Conservation (phyloP, 2,888 invertebrate species). For the Rhabditoides inermis region DNA sequence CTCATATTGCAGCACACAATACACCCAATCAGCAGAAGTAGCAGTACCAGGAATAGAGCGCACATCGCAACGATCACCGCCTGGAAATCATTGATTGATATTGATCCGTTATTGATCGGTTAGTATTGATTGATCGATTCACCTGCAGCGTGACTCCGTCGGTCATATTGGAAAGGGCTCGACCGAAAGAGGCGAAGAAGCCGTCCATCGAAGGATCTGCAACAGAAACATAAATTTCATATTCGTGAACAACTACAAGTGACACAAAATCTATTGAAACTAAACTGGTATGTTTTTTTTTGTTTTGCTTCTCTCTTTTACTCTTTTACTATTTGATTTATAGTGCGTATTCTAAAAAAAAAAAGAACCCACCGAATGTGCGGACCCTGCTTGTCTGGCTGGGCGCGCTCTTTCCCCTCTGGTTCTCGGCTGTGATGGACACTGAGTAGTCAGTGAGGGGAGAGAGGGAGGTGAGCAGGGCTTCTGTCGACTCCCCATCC, state of each 20-base stretch:
- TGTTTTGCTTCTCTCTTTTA: too few relatives aligned
- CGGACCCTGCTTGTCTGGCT: constrained; percentile 24
- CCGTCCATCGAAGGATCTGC: too few relatives aligned
- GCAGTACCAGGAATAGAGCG: constrained; percentile 9
- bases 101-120: too few relatives aligned
- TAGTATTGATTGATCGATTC: too few relatives aligned
- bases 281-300: too few relatives aligned
- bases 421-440: constrained; percentile 32
- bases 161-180: background rate
- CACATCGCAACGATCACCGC: constrained; percentile 2
- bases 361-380: constrained; percentile 30
- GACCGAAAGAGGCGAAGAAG: background rate
- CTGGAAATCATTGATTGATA: too few relatives aligned
- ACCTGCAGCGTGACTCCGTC: background rate
- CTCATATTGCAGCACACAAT: constrained; percentile 25
- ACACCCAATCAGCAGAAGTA: constrained; percentile 19
- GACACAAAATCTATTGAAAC: background rate
- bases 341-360: background rate
- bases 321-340: too few relatives aligned
- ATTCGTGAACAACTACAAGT: background rate
- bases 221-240: too few relatives aligned
- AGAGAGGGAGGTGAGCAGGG: constrained; percentile 22
- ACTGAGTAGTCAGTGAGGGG: constrained; percentile 28
- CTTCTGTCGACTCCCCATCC: constrained; percentile 14
- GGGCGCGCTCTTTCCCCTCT: constrained; percentile 28